Percentiles rank a stretch among this genome's conserved stretches.
phyloP scores from a whole-genome alignment of 2,113 vertebrate genomes.

The Anarrhichthys ocellatus region DNA sequence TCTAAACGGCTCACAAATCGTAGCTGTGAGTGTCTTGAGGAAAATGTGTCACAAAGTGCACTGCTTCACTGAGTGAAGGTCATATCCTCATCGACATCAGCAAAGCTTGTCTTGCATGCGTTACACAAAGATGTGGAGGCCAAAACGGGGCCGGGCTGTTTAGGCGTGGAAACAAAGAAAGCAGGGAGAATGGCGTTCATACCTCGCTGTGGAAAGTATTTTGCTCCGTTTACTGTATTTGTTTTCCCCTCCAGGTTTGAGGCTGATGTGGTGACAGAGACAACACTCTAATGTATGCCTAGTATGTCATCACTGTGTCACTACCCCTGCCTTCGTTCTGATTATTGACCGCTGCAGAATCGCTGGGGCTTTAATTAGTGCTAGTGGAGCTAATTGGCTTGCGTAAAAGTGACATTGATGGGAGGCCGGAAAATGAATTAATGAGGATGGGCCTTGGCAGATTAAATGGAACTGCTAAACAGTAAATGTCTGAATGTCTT shows the following conservation, averaged over 20 bases:
- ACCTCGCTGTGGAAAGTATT: background rate
- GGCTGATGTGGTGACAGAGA: constrained; percentile 24
- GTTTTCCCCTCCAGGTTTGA: background rate
- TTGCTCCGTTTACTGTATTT: background rate
- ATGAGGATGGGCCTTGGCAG: constrained; percentile 55
- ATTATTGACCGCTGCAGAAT: constrained; percentile 76
- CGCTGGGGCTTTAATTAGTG: constrained; percentile 76
- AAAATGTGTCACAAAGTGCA: constrained; percentile 48
- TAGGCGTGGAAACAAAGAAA: constrained; percentile 16
- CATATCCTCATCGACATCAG: constrained; percentile 7
- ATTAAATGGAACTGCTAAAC: constrained; percentile 53
- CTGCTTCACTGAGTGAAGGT: constrained; percentile 41
- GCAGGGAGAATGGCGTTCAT: background rate
- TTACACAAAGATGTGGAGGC: constrained; percentile 1
- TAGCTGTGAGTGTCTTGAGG: constrained; percentile 36
- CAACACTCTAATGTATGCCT: constrained; percentile 36
- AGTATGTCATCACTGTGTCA: constrained; percentile 43
- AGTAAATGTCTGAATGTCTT: constrained; percentile 35
- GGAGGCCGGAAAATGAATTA: constrained; percentile 69
- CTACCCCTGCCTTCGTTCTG: constrained; percentile 55
- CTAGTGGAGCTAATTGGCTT: constrained; percentile 76
- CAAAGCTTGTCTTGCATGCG: constrained; percentile 23
- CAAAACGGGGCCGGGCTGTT: constrained; percentile 8
- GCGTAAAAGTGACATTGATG: constrained; percentile 74
- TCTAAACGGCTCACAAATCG: constrained; percentile 38